Base-by-base conservation (phyloP, 2,113 vertebrate genomes). In the Cygnus atratus region DNA sequence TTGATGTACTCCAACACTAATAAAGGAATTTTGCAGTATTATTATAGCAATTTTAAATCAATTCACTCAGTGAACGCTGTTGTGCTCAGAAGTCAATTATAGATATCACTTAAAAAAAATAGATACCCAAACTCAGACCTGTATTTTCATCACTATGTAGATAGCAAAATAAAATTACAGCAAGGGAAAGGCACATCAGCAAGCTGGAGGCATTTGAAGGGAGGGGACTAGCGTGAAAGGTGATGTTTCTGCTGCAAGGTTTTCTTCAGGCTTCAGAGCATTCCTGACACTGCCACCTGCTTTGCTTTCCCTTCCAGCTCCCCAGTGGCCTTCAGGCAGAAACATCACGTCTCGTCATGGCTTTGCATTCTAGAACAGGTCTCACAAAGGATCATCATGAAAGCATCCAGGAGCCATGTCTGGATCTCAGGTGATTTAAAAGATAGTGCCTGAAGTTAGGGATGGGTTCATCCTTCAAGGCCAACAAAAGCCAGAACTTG, bases 21-120 rank as follows among this genome's bases (percentile, higher is more conserved):
- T 87, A 92, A 96, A 97, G 86, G 93, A 97, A 96, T 96, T 96
- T 91, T 91, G 92, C 82, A 57, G 81, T 74, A 88, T 95, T 96
- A 96, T 96, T 95, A 93, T 58, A 94, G 88, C 88, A 95, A 96
- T 97, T 96, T 96, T 67, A 94, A 92, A 92, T 96, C 93, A 70
- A 91, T 96, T 96, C 87, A 63, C 67, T 91, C 39, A 16, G 44
- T 26, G 80, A 96, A 83, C 0, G 11, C 74, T 6, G 44, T 54
- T 81, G 81, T 4, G 17, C 79, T 95, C 43, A n/a, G 44, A 91
- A 96, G 89, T 95, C 94, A 88, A 90, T 95, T 95, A 95, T n/a
- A 88, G 91, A 86, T 84, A 96, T 31, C 62, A 55, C 33, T 82
- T 94, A 48, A 91, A 96, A 96, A 88, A 84, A 57, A 25, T 8